Evolutionary conservation across 1,140 invertebrate species (phyloP), one percentile per base, ranked within the genome.

Genomic region (Aleiodes sp.): DNA sequence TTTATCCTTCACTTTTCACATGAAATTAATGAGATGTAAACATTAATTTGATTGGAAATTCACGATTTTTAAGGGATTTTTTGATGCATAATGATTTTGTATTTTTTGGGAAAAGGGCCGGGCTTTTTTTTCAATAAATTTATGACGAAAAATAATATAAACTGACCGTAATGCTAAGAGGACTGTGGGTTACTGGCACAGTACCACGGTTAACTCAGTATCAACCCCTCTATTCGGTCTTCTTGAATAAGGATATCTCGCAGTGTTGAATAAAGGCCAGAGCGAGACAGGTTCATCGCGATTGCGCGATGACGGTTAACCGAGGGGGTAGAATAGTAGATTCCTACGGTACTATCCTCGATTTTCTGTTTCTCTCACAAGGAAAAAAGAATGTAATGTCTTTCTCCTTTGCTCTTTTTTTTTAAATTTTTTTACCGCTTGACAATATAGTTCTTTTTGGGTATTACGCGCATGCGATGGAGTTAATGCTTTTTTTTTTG

Each of bases 101-200:
- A 24, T 24, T 24, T 52, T 52, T 52, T 52, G 21, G 31, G 31
- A 10, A 10, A 10, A 35, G 31, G 31, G 31, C 4, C 4, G 31
- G 31, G 31, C 4, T 4, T 7, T 14, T 28, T 46, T n/a, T 29
- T 62, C 29, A 16, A 46, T 56, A 63, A n/a, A n/a, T n/a, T n/a
- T n/a, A n/a, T 16, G 16, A 62, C 1, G 12, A 46, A n/a, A 21
- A 63, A 43, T 39, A 21, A 16, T 19, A 37, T 16, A 46, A 24
- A 83, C 80, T 84, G 82, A 84, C 82, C 82, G 26, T 59, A 77
- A 73, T 76, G 76, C 72, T 77, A 77, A 68, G 83, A 76, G 75
- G 78, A 80, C 82, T 82, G 79, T 84, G 77, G 82, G 84, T 84
- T 84, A 84, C 83, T 85, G 83, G 84, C 79, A 84, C 82, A 82